phyloP scores from a whole-genome alignment of 2,797 vertebrate species.

The Centroberyx gerrardi region DNA sequence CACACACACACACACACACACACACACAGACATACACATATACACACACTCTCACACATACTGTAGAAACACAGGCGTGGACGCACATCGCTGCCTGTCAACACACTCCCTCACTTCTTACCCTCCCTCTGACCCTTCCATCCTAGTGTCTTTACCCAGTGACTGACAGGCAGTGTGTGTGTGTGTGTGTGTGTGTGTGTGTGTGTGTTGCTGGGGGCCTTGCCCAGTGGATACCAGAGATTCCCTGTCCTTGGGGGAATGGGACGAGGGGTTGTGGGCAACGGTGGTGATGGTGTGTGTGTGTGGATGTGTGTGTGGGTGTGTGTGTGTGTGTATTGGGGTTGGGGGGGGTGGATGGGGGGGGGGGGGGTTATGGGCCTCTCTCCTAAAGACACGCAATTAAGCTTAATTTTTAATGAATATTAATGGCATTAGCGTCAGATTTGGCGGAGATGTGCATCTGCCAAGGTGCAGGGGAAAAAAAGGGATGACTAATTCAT shows the following conservation, averaged over 20 bases:
- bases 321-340: slow-evolving; percentile 26
- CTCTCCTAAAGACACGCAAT: slow-evolving; percentile 83
- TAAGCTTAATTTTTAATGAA: slow-evolving; percentile 91
- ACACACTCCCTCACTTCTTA: neutral
- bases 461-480: slow-evolving; percentile 78
- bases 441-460: slow-evolving; percentile 87
- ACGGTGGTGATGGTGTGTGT: slow-evolving; percentile 31
- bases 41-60: slow-evolving; percentile 2
- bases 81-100: neutral
- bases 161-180: neutral
- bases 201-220: neutral
- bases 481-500: slow-evolving; percentile 81
- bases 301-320: slow-evolving; percentile 12
- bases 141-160: neutral
- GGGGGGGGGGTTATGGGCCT: slow-evolving; percentile 38
- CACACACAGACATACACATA: slow-evolving; percentile 2
- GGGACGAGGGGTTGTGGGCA: slow-evolving; percentile 21
- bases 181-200: slow-evolving; percentile 23
- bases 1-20: slow-evolving; percentile 4
- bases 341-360: slow-evolving; percentile 8
- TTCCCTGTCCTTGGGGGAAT: slow-evolving; percentile 40
- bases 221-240: slow-evolving; percentile 20
- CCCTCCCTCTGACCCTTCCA: too few species aligned
- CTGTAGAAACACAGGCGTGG: neutral
- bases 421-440: slow-evolving; percentile 89